A percentile compares a stretch with the other conserved stretches of the same genome.
phyloP scores from a whole-genome alignment of 2,797 vertebrate genomes.

The Onychomys leucogaster region DNA sequence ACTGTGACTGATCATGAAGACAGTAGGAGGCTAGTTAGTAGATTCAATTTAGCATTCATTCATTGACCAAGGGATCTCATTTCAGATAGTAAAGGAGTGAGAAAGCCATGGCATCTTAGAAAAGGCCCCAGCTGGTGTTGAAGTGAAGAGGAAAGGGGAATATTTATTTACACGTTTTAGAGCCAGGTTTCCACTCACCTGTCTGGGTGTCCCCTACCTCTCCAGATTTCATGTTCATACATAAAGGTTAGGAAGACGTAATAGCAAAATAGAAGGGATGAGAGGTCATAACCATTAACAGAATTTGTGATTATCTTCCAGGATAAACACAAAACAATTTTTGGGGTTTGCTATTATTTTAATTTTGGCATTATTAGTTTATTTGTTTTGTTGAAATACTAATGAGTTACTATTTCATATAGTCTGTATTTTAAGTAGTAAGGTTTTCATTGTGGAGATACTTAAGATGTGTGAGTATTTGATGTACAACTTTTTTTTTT shows the following conservation, averaged over 20 bases:
- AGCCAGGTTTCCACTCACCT: not conserved
- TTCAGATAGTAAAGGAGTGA: not conserved
- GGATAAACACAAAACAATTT: not conserved
- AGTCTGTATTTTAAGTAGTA: not conserved
- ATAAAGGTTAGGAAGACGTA: not conserved
- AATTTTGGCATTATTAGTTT: not conserved
- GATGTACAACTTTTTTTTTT: not conserved
- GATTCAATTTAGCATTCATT: not conserved
- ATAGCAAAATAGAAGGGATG: not conserved
- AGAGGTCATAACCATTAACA: not conserved
- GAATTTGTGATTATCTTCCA: conserved; percentile 2
- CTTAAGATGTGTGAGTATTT: conserved; percentile 1
- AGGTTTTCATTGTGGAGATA: not conserved
- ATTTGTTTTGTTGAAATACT: not conserved
- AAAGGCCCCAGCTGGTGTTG: not conserved
- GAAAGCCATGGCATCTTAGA: not conserved
- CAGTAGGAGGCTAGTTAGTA: not conserved
- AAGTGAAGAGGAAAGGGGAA: not conserved
- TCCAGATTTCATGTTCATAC: not conserved
- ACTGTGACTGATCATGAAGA: not conserved
- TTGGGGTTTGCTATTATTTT: conserved; percentile 17
- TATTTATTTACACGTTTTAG: not conserved
- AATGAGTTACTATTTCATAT: not conserved
- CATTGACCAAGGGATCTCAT: not conserved
- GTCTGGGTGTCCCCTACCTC: not conserved